A percentile compares a stretch with the other conserved stretches of the same genome.
These are phyloP conservation scores for Lordiphosa fenestrarum DNA, from an alignment of 2,888 invertebrate species.

Conservation along the genomic window DNA sequence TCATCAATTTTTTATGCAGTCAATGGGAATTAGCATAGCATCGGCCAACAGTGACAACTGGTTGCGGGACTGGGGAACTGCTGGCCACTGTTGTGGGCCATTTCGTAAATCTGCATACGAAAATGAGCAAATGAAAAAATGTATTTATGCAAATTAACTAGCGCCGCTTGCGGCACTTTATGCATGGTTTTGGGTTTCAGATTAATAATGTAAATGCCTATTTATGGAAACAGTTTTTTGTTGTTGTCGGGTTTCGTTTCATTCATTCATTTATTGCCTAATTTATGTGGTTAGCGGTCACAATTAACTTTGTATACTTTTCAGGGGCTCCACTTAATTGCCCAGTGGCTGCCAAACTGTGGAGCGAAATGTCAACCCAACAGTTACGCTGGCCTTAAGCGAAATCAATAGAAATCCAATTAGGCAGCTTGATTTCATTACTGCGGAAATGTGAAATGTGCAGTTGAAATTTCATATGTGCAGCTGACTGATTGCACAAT, in stretches of 20 bases:
- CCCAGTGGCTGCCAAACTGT: constrained; percentile 18
- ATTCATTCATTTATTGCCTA: constrained; percentile 24
- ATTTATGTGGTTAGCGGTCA: constrained; percentile 7
- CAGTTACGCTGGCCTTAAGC: constrained; percentile 4
- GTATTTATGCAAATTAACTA: constrained; percentile 64
- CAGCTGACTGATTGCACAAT: constrained; percentile 58
- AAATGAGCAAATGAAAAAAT: constrained; percentile 23
- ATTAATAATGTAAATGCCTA: too few relatives aligned
- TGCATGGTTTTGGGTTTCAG: constrained; percentile 34
- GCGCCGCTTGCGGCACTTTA: constrained; percentile 47
- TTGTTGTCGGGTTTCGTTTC: constrained; percentile 19
- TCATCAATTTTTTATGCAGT: constrained; percentile 47
- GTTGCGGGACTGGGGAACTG: constrained; percentile 12
- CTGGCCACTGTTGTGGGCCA: constrained; percentile 37
- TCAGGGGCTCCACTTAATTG: constrained; percentile 12
- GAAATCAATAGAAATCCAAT: constrained; percentile 68
- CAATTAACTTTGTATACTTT: constrained; percentile 20
- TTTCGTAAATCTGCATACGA: constrained; percentile 54
- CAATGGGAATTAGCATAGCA: constrained; percentile 38
- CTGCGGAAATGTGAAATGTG: constrained; percentile 47
- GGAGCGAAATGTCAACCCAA: background rate
- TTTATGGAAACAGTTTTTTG: constrained; percentile 36
- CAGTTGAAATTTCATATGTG: constrained; percentile 31
- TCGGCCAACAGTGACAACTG: constrained; percentile 35
- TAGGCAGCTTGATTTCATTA: constrained; percentile 26